Base-by-base conservation (phyloP, 1,140 invertebrate genomes). In the Aphelenchoides fujianensis region DNA sequence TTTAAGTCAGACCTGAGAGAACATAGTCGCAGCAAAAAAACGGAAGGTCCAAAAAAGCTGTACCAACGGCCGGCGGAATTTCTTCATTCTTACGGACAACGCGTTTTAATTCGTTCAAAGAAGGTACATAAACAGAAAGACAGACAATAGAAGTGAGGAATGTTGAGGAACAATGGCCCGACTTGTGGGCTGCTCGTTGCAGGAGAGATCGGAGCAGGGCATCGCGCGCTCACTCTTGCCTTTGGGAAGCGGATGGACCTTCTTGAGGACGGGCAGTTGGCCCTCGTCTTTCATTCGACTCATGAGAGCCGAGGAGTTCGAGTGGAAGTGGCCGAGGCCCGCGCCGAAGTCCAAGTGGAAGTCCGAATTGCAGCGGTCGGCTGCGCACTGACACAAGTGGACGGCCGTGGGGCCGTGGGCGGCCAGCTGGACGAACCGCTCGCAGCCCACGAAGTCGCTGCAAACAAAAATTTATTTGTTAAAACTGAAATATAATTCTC, bases 281-380 rank as follows among this genome's bases (percentile, higher is more conserved):
- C 23, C 23, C 34, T 23, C 5, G n/a, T n/a, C n/a, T 19, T 59
- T 19, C 5, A 19, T 7, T 59, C 5, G 55, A 27, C 12, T 7
- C 34, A 32, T 59, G 28, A 30, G 28, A 23, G 41, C 12, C 41
- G 41, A 16, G 12, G 41, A 48, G 23, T 59, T 59, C 5, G 5
- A 7, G 7, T 23, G 5, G 19, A 59, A 59, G 7, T 32, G 55
- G 7, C 55, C 55, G 5, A 59, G 19, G 7, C 5, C 5, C 5
- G 55, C 5, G 23, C 55, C 55, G 19, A 59, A 59, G 34, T 59
- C 19, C 19, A 59, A 59, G 34, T 59, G 55, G 34, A 59, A 59
- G 23, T 59, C 55, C 27, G 27, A 30, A 32, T 59, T 59, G 19
- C 55, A 59, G 7, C 55, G 5, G 34, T 59, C 55, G 7, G 12